Percentiles rank a stretch among this genome's conserved stretches.
Conservation (phyloP, 2,888 invertebrate genomes). For the Ecliptopera silaceata region DNA sequence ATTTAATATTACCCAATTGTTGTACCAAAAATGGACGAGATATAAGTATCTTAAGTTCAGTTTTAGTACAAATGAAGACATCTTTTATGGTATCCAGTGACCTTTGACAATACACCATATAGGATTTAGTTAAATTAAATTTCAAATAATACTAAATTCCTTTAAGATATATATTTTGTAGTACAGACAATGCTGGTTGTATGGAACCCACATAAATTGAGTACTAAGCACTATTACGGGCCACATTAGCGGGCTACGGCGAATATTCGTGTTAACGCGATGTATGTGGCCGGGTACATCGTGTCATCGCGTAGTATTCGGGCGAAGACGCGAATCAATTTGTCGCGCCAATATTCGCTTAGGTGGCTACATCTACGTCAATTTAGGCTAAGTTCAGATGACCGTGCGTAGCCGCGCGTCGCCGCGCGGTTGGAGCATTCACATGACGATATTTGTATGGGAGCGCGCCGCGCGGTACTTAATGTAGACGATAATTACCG, state of each 20-base stretch:
- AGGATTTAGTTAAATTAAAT: constrained; percentile 37
- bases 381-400: too few relatives aligned
- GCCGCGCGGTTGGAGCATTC: too few relatives aligned
- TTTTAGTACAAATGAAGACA: constrained; percentile 27
- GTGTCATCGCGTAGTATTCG: too few relatives aligned
- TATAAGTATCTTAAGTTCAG: not conserved
- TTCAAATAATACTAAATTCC: constrained; percentile 48
- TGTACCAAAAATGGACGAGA: not conserved
- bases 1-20: not conserved
- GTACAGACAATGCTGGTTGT: constrained; percentile 51
- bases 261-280: too few relatives aligned
- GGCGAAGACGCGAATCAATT: too few relatives aligned
- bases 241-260: constrained; percentile 5
- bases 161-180: constrained; percentile 28
- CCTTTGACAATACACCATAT: constrained; percentile 31
- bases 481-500: too few relatives aligned
- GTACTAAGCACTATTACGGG: constrained; percentile 8
- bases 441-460: too few relatives aligned
- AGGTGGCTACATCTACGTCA: too few relatives aligned
- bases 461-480: too few relatives aligned
- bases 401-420: too few relatives aligned
- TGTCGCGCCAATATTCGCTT: too few relatives aligned
- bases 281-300: too few relatives aligned
- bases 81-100: constrained; percentile 22
- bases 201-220: constrained; percentile 45